Conservation (phyloP, 1,140 invertebrate species). For the Magallana ariakensis region DNA sequence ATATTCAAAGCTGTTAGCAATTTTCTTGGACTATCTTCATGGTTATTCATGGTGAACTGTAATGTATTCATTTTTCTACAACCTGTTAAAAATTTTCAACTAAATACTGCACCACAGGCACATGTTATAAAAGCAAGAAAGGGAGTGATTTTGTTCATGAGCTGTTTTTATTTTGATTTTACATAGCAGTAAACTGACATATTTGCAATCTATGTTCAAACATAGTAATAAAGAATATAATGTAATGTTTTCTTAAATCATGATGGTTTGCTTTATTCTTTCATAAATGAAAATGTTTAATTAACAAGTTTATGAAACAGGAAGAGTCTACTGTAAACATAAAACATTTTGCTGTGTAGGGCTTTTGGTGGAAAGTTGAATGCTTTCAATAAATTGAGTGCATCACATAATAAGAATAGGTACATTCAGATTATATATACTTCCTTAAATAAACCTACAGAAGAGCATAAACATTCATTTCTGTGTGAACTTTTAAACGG, state of each 20-base stretch:
- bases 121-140: neutral
- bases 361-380: too few relatives aligned
- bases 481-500: too few relatives aligned
- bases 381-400: too few relatives aligned
- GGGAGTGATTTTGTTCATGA: neutral
- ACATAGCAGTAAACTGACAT: neutral
- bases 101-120: neutral
- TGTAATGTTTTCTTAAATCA: neutral
- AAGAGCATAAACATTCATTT: too few relatives aligned
- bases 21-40: neutral
- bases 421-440: too few relatives aligned
- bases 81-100: neutral
- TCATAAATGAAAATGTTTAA: too few relatives aligned
- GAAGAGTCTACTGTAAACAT: too few relatives aligned
- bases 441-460: too few relatives aligned
- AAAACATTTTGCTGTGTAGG: too few relatives aligned
- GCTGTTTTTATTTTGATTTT: neutral
- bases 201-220: neutral
- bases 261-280: neutral
- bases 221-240: neutral
- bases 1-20: conserved; percentile 1
- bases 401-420: too few relatives aligned
- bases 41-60: neutral
- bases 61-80: neutral
- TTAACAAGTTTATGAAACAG: too few relatives aligned